Evolutionary conservation across 2,888 invertebrate genomes (phyloP), one percentile per base, ranked within the genome.

Genomic region (Drosophila incognita): DNA sequence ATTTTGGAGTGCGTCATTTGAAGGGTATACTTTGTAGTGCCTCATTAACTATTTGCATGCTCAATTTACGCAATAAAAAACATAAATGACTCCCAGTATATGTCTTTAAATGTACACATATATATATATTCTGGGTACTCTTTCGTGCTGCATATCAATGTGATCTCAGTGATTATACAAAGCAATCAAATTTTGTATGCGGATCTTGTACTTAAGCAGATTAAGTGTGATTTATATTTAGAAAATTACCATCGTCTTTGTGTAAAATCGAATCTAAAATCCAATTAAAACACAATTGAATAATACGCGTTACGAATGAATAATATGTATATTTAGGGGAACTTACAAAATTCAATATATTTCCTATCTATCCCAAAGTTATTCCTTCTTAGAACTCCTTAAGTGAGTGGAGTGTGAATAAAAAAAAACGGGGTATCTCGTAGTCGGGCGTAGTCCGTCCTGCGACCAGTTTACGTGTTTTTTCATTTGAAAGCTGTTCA

Each of bases 401-500:
- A 13, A 46, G 13, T 13, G 4, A 53, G 21, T 33, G 5, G 35
- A 36, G 35, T 36, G 35, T 36, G 35, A 36, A 42, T 11, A 42
- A 42, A 13, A 40, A 36, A n/a, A 42, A 2, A 21, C 42, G 42
- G 10, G 21, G 49, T 56, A 56, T 49, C 31, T 10, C 2, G 4
- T 7, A 35, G 51, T 31, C 40, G 40, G 3, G 3, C 7, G 8
- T 11, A 24, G 11, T 15, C 27, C 5, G 3, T 18, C 2, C 5
- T 1, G 10, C 2, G 18, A 1, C 15, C 15, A 13, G 21, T 18
- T 38, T 27, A 8, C 40, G 40, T 42, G 29, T 42, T 51, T 67
- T 42, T 2, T 66, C 60, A 75, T 85, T 74, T 59, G 64, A 82
- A 85, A 80, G 69, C 54, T 65, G 68, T 49, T 70, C 31, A 67